Evolutionary conservation across 2,113 vertebrate species (phyloP), one percentile per base, ranked within the genome.

Genomic region (Etia nguti): DNA sequence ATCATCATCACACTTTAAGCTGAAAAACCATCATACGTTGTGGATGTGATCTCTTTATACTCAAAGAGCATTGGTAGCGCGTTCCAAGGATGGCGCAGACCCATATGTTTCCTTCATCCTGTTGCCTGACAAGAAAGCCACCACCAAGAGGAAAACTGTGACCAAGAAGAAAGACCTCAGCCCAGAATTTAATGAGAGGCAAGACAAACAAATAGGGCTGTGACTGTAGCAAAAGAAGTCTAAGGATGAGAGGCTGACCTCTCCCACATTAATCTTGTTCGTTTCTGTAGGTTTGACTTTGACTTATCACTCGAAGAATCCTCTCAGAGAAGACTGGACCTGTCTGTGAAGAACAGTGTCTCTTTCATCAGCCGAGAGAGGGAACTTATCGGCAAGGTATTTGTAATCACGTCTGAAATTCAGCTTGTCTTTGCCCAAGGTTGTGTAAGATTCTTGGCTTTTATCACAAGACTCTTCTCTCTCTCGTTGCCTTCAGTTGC

Each of bases 361-460:
- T 98, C 98, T 86, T 98, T 99, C 93, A 97, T 98, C 97, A 97
- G 97, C 36, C 94, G 98, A 88, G 97, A 98, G 86, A 97, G 93
- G 73, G 98, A 99, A 92, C 93, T 96, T 15, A 95, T 98, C 29
- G 98, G 98, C 77, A 98, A 98, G 97, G 98, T 98, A 92, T n/a
- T 10, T 60, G 73, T 22, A 4, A 83, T 16, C 2, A 2, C 3
- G 5, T 62, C 54, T 26, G 29, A 79, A 80, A 24, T 62, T n/a
- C 18, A 80, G 6, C n/a, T 65, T 26, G 24, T 11, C 26, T 9
- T 79, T 11, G 6, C 29, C 43, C 22, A 75, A 57, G 43, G 8
- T 55, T 3, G 10, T n/a, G 34, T 77, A 3, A 46, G 18, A 41
- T 24, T 4, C 15, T 82, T 26, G 4, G 65, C n/a, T 12, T 43